Conservation (phyloP, 2,888 invertebrate genomes). For the Hipparchia semele region DNA sequence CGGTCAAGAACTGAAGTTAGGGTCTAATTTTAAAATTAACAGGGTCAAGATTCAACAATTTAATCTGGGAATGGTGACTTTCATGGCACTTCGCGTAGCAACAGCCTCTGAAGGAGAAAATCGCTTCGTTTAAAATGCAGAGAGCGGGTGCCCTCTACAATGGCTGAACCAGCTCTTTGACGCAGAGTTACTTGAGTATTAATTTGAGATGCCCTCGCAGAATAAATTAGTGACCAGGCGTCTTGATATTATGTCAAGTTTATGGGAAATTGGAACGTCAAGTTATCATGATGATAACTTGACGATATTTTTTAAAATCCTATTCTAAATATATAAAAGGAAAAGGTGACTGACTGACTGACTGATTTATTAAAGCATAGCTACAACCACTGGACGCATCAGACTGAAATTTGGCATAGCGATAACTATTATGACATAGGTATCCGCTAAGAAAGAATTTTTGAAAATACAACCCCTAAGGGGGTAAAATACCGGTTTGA, state of each 20-base stretch:
- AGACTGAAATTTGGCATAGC: too few relatives aligned
- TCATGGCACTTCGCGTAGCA: background rate
- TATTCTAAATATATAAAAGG: too few relatives aligned
- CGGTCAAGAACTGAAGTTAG: background rate
- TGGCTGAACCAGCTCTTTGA: constrained; percentile 33
- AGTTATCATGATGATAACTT: background rate
- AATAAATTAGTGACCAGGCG: constrained; percentile 20
- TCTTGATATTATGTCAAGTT: constrained; percentile 16
- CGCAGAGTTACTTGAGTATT: constrained; percentile 29
- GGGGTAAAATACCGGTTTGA: too few relatives aligned
- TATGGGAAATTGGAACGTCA: background rate
- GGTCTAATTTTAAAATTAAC: background rate
- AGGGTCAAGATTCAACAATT: background rate
- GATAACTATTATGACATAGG: too few relatives aligned
- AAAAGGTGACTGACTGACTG: too few relatives aligned
- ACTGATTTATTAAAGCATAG: too few relatives aligned
- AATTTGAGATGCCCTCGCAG: constrained; percentile 24
- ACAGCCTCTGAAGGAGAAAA: constrained; percentile 28
- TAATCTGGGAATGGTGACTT: background rate
- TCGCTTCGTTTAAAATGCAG: constrained; percentile 39
- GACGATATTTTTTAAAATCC: background rate
- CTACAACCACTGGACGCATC: too few relatives aligned
- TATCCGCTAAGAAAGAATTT: too few relatives aligned
- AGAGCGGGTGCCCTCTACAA: constrained; percentile 30
- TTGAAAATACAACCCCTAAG: too few relatives aligned